Evolutionary conservation across 1,140 invertebrate species (phyloP), one percentile per base, ranked within the genome.

Genomic region (Pachypeltis micranthus): DNA sequence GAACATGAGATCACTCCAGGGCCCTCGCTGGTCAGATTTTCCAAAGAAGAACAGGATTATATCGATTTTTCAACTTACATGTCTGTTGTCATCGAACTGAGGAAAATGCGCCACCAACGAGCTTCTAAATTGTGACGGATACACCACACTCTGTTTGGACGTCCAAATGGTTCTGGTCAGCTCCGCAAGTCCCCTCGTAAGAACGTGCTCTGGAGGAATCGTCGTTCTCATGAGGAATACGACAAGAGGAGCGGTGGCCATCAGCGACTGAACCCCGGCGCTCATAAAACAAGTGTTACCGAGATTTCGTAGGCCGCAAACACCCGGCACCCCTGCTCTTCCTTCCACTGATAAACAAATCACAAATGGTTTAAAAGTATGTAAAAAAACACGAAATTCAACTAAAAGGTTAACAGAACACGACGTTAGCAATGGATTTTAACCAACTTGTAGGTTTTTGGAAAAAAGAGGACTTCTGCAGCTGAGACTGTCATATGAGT

Each of bases 221-320:
- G 84, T 82, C 69, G 77, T 81, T 67, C 76, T 74, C 25, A 82
- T 71, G 1, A 85, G 74, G 21, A 78, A 74, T 0, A 75, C 75
- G 19, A 80, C 72, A 1, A 85, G 73, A 19, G 79, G 74, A 1
- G 77, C 75, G 10, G 80, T 80, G 19, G 78, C 78, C 57, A 79
- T 74, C 28, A 86, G 73, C 72, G 82, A 83, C 71, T 86, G 85
- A 23, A 86, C 71, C 0, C 83, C 84, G 27, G 84, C 78, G 70
- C 83, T 84, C 84, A 87, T 86, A 70, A 86, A 87, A 69, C 85
- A 87, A 2, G 84, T 86, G 69, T 85, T 85, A 51, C 84, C 84
- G 25, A 86, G 74, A 67, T 86, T 86, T 24, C 78, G 74, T 63
- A 86, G 74, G 39, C 84, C 84, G 70, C 83, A 85, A 51, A 81